Percentiles rank a stretch among this genome's conserved stretches.
phyloP scores from a whole-genome alignment of 1,140 invertebrate genomes.

The Yoshiicerus persimilis region DNA sequence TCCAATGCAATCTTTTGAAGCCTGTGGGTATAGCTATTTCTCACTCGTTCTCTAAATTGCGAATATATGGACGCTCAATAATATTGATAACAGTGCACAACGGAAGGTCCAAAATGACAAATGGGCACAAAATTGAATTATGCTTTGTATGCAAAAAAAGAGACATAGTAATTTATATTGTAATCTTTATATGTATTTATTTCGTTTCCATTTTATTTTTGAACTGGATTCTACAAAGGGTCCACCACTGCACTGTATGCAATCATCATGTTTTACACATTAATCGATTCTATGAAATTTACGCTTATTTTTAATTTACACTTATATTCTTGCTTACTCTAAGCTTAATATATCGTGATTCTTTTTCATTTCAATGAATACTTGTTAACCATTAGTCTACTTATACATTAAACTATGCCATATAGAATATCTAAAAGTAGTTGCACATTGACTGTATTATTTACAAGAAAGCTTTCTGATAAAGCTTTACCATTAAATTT shows the following conservation, averaged over 20 bases:
- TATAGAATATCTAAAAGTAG: background rate
- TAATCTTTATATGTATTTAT: slow-evolving; percentile 17
- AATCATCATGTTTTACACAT: background rate
- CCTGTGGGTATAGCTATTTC: too few species aligned
- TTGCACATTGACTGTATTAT: background rate
- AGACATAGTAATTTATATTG: background rate
- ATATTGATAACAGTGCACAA: too few species aligned
- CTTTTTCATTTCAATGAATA: background rate
- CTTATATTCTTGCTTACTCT: background rate
- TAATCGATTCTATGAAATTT: background rate
- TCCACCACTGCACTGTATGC: background rate
- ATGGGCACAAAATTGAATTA: too few species aligned
- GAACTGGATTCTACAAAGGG: slow-evolving; percentile 10
- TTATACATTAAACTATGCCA: background rate
- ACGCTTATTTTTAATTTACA: background rate
- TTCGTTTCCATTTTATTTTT: slow-evolving; percentile 1
- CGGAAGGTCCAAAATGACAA: too few species aligned
- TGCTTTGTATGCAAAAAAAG: background rate
- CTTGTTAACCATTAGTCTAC: too few species aligned
- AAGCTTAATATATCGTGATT: background rate
- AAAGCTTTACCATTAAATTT: background rate
- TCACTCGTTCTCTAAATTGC: too few species aligned
- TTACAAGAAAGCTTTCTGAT: background rate
- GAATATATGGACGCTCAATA: too few species aligned
- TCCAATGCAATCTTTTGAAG: too few species aligned